These are phyloP conservation scores for Labia minor DNA, from an alignment of 2,888 invertebrate genomes.

Conservation along the genomic window DNA sequence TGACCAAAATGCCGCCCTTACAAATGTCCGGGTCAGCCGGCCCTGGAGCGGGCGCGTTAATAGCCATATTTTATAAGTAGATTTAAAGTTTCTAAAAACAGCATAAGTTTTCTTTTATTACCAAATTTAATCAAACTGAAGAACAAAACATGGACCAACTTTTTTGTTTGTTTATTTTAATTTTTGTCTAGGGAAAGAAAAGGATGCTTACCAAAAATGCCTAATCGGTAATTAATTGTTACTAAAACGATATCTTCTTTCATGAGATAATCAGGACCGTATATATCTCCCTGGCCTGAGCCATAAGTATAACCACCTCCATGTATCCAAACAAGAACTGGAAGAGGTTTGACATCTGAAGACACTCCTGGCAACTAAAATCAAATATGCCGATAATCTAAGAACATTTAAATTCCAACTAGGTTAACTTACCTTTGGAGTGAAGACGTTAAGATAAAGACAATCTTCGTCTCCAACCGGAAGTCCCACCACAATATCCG, in stretches of 20 bases:
- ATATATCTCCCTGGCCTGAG: background rate
- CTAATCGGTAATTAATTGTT: background rate
- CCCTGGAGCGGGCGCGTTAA: no score
- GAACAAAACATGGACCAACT: no score
- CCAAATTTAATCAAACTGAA: no score
- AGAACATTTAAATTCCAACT: no score
- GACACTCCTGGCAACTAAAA: background rate
- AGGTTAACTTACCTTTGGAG: slow-evolving; percentile 35
- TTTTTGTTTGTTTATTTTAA: no score
- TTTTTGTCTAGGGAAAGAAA: no score
- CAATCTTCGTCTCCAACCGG: slow-evolving; percentile 36
- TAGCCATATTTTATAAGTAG: no score
- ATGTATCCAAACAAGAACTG: background rate
- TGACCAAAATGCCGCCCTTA: no score
- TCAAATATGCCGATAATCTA: no score
- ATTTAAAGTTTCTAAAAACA: no score
- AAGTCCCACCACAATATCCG: slow-evolving; percentile 26
- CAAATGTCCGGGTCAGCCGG: no score
- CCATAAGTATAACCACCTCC: background rate
- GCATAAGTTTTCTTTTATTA: no score
- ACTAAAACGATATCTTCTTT: background rate
- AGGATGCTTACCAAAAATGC: background rate
- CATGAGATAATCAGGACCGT: background rate
- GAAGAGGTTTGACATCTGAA: background rate
- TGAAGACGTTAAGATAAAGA: slow-evolving; percentile 40